Conservation (phyloP, 1,140 invertebrate species). For the Diorhabda carinulata region DNA sequence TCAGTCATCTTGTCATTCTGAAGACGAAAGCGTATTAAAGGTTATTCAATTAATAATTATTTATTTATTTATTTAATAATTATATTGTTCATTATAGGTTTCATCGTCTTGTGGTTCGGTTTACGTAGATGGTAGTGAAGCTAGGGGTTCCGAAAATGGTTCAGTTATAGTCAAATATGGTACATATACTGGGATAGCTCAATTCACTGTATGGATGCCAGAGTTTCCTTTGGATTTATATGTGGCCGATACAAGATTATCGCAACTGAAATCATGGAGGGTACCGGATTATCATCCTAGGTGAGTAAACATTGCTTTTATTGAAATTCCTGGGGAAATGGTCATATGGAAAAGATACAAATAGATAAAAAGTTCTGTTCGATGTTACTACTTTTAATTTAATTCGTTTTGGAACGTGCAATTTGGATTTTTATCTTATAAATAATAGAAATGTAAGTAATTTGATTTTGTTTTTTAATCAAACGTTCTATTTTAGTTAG, state of each 20-base stretch:
- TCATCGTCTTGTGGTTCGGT: constrained; percentile 94
- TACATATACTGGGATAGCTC: constrained; percentile 79
- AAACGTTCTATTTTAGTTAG: too few relatives aligned
- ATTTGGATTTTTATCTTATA: too few relatives aligned
- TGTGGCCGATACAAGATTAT: constrained; percentile 82
- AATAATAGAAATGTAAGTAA: too few relatives aligned
- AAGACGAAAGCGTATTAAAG: constrained; percentile 94
- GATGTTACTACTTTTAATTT: too few relatives aligned
- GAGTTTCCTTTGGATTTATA: constrained; percentile 88
- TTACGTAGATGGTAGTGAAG: constrained; percentile 95
- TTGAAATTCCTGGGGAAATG: too few relatives aligned
- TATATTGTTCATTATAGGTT: constrained; percentile 59
- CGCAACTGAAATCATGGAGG: constrained; percentile 86
- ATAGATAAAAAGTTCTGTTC: too few relatives aligned
- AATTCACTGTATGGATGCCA: constrained; percentile 95
- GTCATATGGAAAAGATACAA: too few relatives aligned
- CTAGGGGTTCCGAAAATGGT: constrained; percentile 89
- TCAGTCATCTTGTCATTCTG: constrained; percentile 91
- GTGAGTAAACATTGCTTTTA: constrained; percentile 36
- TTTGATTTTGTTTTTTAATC: too few relatives aligned
- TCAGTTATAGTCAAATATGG: constrained; percentile 92
- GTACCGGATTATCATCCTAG: constrained; percentile 70
- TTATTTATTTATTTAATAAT: not conserved
- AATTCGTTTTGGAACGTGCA: too few relatives aligned
- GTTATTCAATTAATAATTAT: constrained; percentile 52